phyloP scores from a whole-genome alignment of 2,888 invertebrate species.

The Mylabris sibirica region DNA sequence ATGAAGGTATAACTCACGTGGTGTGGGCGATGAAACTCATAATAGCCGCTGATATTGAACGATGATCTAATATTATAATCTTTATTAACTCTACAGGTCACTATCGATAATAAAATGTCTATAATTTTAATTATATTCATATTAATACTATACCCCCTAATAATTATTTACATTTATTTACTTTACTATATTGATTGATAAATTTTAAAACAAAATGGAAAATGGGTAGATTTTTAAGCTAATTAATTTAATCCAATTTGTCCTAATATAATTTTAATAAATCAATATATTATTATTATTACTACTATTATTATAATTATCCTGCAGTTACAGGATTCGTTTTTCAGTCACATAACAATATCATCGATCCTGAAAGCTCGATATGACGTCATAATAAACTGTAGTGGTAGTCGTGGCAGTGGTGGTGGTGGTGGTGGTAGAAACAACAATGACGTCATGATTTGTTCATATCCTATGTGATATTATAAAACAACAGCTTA shows the following conservation, averaged over 20 bases:
- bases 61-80: no score
- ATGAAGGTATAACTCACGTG: no score
- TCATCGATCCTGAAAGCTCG: constrained; percentile 31
- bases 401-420: constrained; percentile 15
- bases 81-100: no score
- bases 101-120: no score
- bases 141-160: no score
- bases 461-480: constrained; percentile 20
- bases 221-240: no score
- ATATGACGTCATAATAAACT: constrained; percentile 25
- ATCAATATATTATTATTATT: not conserved
- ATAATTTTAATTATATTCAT: no score
- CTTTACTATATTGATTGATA: no score
- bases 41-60: no score
- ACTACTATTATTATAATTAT: not conserved
- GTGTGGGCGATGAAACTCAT: no score
- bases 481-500: constrained; percentile 27
- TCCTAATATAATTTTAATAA: not conserved
- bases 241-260: not conserved
- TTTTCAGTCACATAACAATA: not conserved
- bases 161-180: no score
- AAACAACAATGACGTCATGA: constrained; percentile 30
- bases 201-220: no score
- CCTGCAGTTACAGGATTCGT: constrained; percentile 1
- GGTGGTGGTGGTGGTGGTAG: constrained; percentile 20